Evolutionary conservation across 2,113 vertebrate species (phyloP).

Genomic region (Pyxicephalus adspersus): DNA sequence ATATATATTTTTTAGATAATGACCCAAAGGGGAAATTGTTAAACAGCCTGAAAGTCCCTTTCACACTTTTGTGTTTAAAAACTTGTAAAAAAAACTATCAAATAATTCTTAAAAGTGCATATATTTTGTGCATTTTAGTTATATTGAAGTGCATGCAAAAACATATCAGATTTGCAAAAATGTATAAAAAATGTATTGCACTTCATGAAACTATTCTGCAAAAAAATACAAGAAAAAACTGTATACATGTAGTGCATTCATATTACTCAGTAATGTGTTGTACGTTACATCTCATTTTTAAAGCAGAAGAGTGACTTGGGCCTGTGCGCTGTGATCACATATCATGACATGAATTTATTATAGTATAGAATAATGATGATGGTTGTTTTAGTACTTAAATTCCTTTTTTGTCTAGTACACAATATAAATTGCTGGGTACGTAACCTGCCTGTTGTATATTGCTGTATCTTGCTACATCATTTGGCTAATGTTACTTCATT

Average conservation of each 20-base stretch:
- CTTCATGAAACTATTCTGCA: no score
- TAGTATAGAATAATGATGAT: constrained; percentile 16
- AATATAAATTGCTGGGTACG: background rate
- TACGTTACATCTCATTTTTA: no score
- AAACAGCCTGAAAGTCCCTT: background rate
- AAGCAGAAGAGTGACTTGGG: background rate
- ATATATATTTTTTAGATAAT: constrained; percentile 39
- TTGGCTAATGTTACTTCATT: constrained; percentile 16
- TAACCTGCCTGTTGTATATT: background rate
- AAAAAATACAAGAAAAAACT: no score
- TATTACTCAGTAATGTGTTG: no score
- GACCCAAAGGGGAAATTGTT: constrained; percentile 2
- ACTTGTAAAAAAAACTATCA: no score
- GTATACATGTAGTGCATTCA: no score
- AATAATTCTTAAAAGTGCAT: no score
- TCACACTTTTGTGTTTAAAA: no score
- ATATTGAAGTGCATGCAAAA: no score
- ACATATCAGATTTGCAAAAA: no score
- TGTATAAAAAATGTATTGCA: no score
- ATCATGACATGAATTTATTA: background rate
- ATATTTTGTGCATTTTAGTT: no score
- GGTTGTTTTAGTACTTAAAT: constrained; percentile 20
- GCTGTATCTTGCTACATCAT: background rate
- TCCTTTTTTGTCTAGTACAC: background rate
- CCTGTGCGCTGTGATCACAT: constrained; percentile 2